These are phyloP conservation scores for Bombus consobrinus DNA, from an alignment of 1,140 invertebrate genomes.

Conservation along the genomic window DNA sequence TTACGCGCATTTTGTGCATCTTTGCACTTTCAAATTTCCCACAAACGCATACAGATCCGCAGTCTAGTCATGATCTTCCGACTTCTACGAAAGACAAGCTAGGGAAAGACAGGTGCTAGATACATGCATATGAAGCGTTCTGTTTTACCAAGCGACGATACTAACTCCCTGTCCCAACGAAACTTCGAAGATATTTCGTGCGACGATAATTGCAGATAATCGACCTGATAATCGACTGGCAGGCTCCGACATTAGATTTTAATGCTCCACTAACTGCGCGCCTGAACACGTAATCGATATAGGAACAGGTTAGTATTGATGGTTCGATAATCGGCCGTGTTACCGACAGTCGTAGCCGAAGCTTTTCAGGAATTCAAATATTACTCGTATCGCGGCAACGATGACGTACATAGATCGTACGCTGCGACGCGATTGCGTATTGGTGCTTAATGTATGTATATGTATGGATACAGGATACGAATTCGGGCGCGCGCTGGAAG, in stretches of 20 bases:
- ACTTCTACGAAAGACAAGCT: not conserved
- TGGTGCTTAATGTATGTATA: not conserved
- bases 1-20: too few relatives aligned
- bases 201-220: not conserved
- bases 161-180: not conserved
- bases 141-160: slow-evolving; percentile 31
- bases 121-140: not conserved
- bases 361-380: not conserved
- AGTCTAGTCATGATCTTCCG: not conserved
- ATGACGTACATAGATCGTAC: not conserved
- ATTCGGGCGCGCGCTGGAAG: not conserved
- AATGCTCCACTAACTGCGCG: not conserved
- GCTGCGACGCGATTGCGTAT: not conserved
- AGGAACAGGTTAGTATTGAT: not conserved
- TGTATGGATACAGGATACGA: not conserved
- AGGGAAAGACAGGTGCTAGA: not conserved
- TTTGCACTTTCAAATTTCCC: too few relatives aligned
- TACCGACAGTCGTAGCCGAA: not conserved
- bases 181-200: not conserved
- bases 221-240: not conserved
- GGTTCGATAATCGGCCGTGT: not conserved
- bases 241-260: not conserved
- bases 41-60: too few relatives aligned
- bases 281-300: not conserved
- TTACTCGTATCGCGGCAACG: not conserved